Evolutionary conservation across 2,113 vertebrate genomes (phyloP).

Genomic region (Triplophysa siluroides): DNA sequence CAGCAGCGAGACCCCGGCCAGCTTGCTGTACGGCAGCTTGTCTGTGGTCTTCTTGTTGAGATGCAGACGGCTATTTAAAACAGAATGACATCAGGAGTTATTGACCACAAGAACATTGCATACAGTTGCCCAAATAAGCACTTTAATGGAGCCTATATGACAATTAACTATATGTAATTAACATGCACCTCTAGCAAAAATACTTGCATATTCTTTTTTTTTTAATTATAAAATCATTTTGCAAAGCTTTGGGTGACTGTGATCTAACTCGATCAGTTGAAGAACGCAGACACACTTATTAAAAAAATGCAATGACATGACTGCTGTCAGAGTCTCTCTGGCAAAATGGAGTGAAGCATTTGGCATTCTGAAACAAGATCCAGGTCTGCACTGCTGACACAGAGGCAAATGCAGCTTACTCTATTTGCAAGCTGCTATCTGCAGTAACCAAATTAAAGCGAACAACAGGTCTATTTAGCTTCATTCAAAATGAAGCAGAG

Average conservation of each 20-base stretch:
- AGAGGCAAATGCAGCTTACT: background rate
- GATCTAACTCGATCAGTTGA: too few relatives aligned
- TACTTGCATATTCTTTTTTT: too few relatives aligned
- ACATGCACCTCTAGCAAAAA: too few relatives aligned
- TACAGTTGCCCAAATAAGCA: too few relatives aligned
- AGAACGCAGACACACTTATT: background rate
- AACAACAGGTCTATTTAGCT: background rate
- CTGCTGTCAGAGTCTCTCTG: background rate
- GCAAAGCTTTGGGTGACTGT: too few relatives aligned
- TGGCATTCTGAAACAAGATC: background rate
- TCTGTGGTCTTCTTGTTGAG: constrained; percentile 90
- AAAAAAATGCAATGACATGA: background rate
- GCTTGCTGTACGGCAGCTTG: constrained; percentile 87
- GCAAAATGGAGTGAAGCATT: background rate
- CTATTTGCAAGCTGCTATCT: constrained; percentile 1
- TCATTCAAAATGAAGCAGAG: too few relatives aligned
- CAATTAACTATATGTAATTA: too few relatives aligned
- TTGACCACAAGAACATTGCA: too few relatives aligned
- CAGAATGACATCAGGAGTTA: background rate
- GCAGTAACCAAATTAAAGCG: constrained; percentile 3
- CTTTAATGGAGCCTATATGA: too few relatives aligned
- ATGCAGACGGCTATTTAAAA: constrained; percentile 80
- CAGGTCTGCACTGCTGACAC: background rate
- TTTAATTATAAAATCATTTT: too few relatives aligned
- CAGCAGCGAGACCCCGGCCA: constrained; percentile 90